Percentiles rank a stretch among this genome's conserved stretches.
Evolutionary conservation across 2,797 vertebrate species (phyloP).

Genomic region (Toxotes lorentzi): DNA sequence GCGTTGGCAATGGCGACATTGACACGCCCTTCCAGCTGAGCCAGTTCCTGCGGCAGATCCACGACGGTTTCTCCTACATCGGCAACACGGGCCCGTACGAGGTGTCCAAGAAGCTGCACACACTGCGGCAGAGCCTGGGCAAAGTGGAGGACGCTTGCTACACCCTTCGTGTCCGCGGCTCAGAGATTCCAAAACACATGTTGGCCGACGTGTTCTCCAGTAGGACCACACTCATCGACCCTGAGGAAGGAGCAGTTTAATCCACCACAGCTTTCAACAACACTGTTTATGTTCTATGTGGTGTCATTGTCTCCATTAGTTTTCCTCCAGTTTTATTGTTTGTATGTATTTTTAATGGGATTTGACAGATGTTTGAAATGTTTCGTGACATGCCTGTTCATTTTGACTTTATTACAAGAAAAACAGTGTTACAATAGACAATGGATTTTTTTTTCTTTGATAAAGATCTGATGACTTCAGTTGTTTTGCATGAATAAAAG

Average conservation of each 20-base stretch:
- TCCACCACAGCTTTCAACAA: not conserved
- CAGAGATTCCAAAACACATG: conserved; percentile 98
- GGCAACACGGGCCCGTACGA: conserved; percentile 98
- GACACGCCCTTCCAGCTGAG: conserved; percentile 98
- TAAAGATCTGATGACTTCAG: conserved; percentile 59
- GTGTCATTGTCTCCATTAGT: conserved; percentile 14
- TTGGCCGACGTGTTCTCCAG: conserved; percentile 95
- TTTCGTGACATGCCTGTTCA: conserved; percentile 27
- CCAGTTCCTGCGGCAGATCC: conserved; percentile 95
- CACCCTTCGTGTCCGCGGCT: conserved; percentile 92
- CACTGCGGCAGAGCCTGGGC: conserved; percentile 95
- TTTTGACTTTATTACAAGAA: conserved; percentile 41
- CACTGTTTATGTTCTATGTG: conserved; percentile 3
- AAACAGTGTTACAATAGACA: conserved; percentile 44
- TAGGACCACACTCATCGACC: conserved; percentile 90
- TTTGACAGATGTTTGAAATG: conserved; percentile 35
- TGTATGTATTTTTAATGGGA: conserved; percentile 45
- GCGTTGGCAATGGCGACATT: conserved; percentile 97
- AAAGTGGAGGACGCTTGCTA: conserved; percentile 99
- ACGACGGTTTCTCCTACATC: conserved; percentile 96
- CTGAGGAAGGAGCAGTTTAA: conserved; percentile 92
- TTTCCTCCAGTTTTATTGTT: conserved; percentile 28
- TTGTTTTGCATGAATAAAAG: conserved; percentile 76
- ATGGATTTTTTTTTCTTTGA: conserved; percentile 43
- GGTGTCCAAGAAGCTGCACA: conserved; percentile 97